Percentiles rank a stretch among this genome's conserved stretches.
Evolutionary conservation across 2,797 vertebrate genomes (phyloP).

Genomic region (Artibeus jamaicensis): DNA sequence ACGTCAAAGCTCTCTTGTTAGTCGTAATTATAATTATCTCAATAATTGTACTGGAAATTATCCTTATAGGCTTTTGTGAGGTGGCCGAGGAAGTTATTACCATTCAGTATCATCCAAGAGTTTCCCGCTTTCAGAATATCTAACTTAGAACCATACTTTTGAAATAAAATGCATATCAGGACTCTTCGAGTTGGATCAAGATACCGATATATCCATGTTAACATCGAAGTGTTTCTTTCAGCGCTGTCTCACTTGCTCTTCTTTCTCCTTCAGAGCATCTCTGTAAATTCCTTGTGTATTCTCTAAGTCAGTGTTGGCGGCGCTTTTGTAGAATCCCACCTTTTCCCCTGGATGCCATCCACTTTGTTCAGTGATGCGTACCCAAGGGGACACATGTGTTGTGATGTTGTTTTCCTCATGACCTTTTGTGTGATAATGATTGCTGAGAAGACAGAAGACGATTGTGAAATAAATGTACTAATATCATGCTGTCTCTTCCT

Average conservation of each 20-base stretch:
- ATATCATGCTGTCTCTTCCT: conserved; percentile 72
- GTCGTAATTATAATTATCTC: neutral
- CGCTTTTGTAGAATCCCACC: neutral
- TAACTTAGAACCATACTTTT: neutral
- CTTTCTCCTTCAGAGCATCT: neutral
- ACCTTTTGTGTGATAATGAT: conserved; percentile 4
- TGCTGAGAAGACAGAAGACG: conserved; percentile 42
- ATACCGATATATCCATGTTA: neutral
- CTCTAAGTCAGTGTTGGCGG: neutral
- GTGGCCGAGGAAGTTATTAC: neutral
- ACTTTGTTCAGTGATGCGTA: neutral
- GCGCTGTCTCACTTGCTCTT: neutral
- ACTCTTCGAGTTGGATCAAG: neutral
- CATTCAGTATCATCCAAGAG: neutral
- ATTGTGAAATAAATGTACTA: conserved; percentile 59
- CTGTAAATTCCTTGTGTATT: neutral
- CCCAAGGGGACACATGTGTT: neutral
- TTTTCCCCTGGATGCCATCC: conserved; percentile 8
- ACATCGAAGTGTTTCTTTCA: neutral
- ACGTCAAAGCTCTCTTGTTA: neutral
- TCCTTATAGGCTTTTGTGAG: neutral
- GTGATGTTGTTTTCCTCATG: conserved; percentile 18
- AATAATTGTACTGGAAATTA: neutral
- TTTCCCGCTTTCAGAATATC: neutral
- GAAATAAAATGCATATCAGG: neutral